These are phyloP conservation scores for Drosophila paramelanica DNA, from an alignment of 2,888 invertebrate species.

Conservation along the genomic window DNA sequence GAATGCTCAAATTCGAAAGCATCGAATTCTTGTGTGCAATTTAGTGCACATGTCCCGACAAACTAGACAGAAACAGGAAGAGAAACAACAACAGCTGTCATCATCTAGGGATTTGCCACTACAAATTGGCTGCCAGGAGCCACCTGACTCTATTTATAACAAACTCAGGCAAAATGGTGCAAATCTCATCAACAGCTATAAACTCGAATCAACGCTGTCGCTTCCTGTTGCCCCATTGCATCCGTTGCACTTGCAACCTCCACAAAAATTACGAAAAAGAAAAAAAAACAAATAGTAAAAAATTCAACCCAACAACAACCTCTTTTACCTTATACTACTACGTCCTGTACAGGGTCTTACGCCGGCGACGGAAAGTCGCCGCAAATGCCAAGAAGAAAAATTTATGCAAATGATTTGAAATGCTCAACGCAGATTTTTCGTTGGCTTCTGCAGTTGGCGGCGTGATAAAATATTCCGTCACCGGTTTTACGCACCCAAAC, in stretches of 20 bases:
- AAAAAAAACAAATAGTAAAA: background rate
- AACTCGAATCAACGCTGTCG: constrained; percentile 57
- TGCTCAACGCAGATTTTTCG: constrained; percentile 44
- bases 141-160: constrained; percentile 49
- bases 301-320: constrained; percentile 18
- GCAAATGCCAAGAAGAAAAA: constrained; percentile 54
- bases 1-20: constrained; percentile 7
- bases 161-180: constrained; percentile 46
- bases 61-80: constrained; percentile 2
- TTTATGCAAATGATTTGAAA: constrained; percentile 66
- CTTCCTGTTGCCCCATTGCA: constrained; percentile 48
- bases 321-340: background rate
- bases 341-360: background rate
- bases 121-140: constrained; percentile 44
- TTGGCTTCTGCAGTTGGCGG: constrained; percentile 52
- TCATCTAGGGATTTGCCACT: constrained; percentile 28
- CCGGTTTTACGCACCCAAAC: constrained; percentile 42
- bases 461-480: constrained; percentile 62
- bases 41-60: constrained; percentile 26
- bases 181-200: constrained; percentile 67
- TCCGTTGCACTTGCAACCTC: constrained; percentile 38
- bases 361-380: constrained; percentile 51
- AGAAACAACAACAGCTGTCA: constrained; percentile 12
- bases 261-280: constrained; percentile 1
- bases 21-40: constrained; percentile 39